phyloP scores from a whole-genome alignment of 2,797 vertebrate species.

The Enteromius afrohamiltoni region DNA sequence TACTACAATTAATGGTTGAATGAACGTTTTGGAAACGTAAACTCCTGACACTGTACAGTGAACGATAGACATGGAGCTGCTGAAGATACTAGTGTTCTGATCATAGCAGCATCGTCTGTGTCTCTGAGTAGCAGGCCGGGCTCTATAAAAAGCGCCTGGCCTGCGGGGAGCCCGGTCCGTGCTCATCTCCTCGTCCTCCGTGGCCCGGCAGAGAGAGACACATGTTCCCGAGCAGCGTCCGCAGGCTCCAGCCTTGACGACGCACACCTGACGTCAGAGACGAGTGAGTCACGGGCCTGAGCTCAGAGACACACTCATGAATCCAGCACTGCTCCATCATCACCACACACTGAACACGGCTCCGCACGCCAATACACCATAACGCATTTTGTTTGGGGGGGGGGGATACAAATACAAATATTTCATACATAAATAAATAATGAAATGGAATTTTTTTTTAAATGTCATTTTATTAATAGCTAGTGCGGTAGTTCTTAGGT shows the following conservation, averaged over 20 bases:
- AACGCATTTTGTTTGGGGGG: too few species aligned
- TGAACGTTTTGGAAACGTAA: neutral
- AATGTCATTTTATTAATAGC: too few species aligned
- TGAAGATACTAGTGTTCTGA: neutral
- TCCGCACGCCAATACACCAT: too few species aligned
- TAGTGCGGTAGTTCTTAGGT: too few species aligned
- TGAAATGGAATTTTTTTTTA: too few species aligned
- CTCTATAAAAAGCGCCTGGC: conserved; percentile 42
- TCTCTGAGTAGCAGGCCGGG: conserved; percentile 15
- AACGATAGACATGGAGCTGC: neutral
- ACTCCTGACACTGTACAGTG: neutral
- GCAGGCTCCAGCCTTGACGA: neutral
- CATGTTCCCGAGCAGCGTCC: conserved; percentile 32
- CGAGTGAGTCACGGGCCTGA: conserved; percentile 13
- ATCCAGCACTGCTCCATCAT: neutral
- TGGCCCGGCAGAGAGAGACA: conserved; percentile 25
- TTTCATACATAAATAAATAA: too few species aligned
- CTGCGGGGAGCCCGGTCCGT: conserved; percentile 14
- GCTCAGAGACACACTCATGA: neutral
- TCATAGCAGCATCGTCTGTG: neutral
- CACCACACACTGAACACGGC: too few species aligned
- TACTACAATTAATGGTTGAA: neutral
- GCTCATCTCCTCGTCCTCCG: conserved; percentile 13
- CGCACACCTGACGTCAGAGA: neutral
- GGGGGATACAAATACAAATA: too few species aligned